Evolutionary conservation across 2,888 invertebrate species (phyloP).

Genomic region (Choreutis nemorana): DNA sequence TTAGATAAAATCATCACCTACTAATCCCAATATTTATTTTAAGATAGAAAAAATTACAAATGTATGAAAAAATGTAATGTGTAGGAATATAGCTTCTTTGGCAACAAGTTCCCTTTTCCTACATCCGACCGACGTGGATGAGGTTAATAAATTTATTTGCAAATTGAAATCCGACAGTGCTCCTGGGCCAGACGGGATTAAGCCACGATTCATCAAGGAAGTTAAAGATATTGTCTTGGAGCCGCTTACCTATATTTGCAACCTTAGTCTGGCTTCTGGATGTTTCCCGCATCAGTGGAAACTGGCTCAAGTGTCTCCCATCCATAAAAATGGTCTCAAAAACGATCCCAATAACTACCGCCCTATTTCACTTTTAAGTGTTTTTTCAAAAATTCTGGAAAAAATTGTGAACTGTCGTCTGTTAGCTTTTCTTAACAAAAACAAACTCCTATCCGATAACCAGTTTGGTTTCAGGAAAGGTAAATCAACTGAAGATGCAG

Average conservation of each 20-base stretch:
- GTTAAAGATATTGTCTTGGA: not conserved
- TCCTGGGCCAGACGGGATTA: too few relatives aligned
- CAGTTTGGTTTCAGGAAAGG: conserved; percentile 1
- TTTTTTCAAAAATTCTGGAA: conserved; percentile 3
- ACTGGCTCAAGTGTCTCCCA: conserved; percentile 2
- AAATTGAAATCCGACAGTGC: too few relatives aligned
- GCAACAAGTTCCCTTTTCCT: too few relatives aligned
- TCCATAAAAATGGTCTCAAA: conserved; percentile 3
- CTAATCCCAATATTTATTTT: too few relatives aligned
- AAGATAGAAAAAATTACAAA: too few relatives aligned
- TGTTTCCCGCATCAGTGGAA: conserved; percentile 4
- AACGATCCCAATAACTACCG: conserved; percentile 2
- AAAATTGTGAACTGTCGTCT: conserved; percentile 1
- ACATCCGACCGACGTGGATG: too few relatives aligned
- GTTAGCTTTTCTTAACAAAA: conserved; percentile 1
- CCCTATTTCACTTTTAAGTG: too few relatives aligned
- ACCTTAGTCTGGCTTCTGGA: conserved; percentile 2
- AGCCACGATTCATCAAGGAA: conserved; percentile 2
- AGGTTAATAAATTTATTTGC: too few relatives aligned
- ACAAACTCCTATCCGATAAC: not conserved
- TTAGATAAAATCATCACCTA: too few relatives aligned
- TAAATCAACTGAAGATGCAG: too few relatives aligned
- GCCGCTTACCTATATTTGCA: conserved; percentile 4
- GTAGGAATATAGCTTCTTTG: too few relatives aligned
- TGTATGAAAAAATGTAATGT: too few relatives aligned